A percentile compares a stretch with the other conserved stretches of the same genome.
phyloP scores from a whole-genome alignment of 2,113 vertebrate species.

The Microtus ochrogaster region DNA sequence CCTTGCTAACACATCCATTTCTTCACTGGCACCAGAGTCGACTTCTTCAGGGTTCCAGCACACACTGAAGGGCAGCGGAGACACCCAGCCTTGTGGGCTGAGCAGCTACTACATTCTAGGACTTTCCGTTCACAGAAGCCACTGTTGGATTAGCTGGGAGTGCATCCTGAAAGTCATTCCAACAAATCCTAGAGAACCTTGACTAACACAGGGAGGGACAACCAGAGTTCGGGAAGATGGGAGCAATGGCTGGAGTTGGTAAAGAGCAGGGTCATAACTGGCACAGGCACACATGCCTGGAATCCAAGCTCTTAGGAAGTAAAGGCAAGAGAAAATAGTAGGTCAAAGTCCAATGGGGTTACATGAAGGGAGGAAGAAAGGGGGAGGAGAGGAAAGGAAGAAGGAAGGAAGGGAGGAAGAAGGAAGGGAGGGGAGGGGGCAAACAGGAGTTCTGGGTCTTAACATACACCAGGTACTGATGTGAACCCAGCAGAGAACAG shows the following conservation, averaged over 20 bases:
- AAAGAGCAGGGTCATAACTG: not conserved
- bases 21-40: not conserved
- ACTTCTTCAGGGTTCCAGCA: not conserved
- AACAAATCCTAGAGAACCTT: not conserved
- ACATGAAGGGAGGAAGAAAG: not conserved
- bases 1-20: not conserved
- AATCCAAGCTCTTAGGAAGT: not conserved
- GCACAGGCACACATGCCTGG: not conserved
- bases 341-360: not conserved
- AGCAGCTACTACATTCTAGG: not conserved
- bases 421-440: no score
- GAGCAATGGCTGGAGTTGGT: not conserved
- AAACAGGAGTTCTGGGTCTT: not conserved
- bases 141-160: not conserved
- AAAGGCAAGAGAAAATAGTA: not conserved
- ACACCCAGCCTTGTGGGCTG: not conserved
- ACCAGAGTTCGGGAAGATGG: no score
- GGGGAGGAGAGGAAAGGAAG: not conserved
- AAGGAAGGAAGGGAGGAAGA: not conserved
- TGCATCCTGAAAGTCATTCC: not conserved
- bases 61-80: not conserved
- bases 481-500: not conserved
- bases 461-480: not conserved
- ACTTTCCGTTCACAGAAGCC: not conserved
- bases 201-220: not conserved